Evolutionary conservation across 2,888 invertebrate genomes (phyloP), one percentile per base, ranked within the genome.

Genomic region (Stegana nigrithorax): DNA sequence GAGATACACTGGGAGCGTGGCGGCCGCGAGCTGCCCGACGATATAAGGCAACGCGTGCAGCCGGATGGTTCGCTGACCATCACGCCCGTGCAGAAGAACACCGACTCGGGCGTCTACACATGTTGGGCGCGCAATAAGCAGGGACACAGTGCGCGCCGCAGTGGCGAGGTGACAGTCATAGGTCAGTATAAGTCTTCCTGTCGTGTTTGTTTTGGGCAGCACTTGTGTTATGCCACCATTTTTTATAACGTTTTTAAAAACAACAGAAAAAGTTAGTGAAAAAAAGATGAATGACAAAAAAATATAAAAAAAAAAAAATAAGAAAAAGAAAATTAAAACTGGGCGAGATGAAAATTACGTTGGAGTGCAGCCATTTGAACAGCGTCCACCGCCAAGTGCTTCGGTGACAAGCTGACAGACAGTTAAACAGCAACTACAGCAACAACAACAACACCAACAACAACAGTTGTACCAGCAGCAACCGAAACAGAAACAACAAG

Each of bases 101-200:
- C 89, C 8, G 92, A 92, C 81, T 91, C 92, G 27, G 93, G 93
- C 14, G 91, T 91, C 50, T 94, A 94, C 86, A 91, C 92, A 32
- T 94, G 94, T 84, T 91, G 91, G 86, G 93, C 93, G 2, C 87
- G 90, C 68, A 93, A 93, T 86, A 91, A 91, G 78, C 92, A 92
- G 77, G 92, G 92, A 19, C 91, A 92, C 83, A 91, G 90, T 78
- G 91, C 92, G 1, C 86, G 91, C 60, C 87, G 92, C 73, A 91
- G 91, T 73, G 91, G 92, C 65, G 91, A 92, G 85, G 91, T 93
- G 72, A 89, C 89, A 72, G 92, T 93, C 66, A 92, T 92, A 87
- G 92, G 92, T 93, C 88, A 88, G 89, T 86, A 81, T 2, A 39
- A 14, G 1, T 39, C 2, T n/a, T 8, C 10, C 4, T n/a, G n/a